Evolutionary conservation across 2,888 invertebrate species (phyloP), one percentile per base, ranked within the genome.

Genomic region (Ganaspis brasiliensis): DNA sequence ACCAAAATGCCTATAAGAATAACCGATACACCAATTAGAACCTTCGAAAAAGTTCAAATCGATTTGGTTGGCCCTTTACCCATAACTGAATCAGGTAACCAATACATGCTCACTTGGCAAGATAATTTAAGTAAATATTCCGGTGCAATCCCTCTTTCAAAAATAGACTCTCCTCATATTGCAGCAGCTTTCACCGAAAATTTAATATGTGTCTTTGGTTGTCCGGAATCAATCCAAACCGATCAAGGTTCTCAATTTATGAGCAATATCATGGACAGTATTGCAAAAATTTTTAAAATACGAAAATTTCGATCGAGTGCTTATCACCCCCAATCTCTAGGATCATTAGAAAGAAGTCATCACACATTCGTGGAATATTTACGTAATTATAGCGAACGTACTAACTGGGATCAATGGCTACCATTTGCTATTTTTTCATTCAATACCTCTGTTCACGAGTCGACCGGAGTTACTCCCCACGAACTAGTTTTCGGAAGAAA

Each of bases 61-160:
- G 40, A 40, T 9, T 6, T 40, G 2, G 40, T 40, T 40, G 40
- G 40, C 9, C 40, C 40, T 9, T 9, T 40, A 12, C 40, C 40
- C 9, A 40, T 12, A 40, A 56, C 52, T 10, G 16, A 52, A 52
- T 52, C 16, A 52, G 52, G 52, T 10, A 52, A 52, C 8, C 19
- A 5, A 4, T 52, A 16, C 12, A 57, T 57, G 24, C 26, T 57
- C 4, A 57, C 56, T 1, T 26, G 56, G 26, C 26, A 57, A n/a
- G 56, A 57, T 5, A 19, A 21, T 26, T 57, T 57, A 14, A 57
- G 56, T 26, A 57, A 57, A 57, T 57, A 57, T 24, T 57, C 56
- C 10, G 26, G 56, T 26, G 56, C 26, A 1, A 26, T 26, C 9
- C 14, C 56, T 0, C 24, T n/a, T 6, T 57, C 56, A 12, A 14